Base-by-base conservation (phyloP, 1,140 invertebrate genomes). In the Pseudomyrmex dendroicus region DNA sequence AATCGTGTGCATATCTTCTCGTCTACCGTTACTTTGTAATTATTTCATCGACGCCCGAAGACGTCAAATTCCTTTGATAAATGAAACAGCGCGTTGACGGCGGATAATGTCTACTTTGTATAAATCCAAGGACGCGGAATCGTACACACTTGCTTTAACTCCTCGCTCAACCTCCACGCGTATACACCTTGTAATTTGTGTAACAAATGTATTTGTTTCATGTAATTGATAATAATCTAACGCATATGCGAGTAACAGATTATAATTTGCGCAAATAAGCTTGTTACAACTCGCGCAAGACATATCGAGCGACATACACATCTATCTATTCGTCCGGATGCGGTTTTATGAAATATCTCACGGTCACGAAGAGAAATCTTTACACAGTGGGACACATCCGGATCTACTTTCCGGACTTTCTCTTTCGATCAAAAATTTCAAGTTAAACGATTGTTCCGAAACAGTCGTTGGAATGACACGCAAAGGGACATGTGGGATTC, bases 21-120 rank as follows among this genome's bases (percentile, higher is more conserved):
- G 44, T 57, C 66, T 72, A 80, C 76, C 76, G 76, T 80, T 80
- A 80, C 20, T 54, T 67, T 52, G 46, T 72, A 59, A 80, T 80
- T 72, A 72, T 80, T 80, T 80, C 54, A 59, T 72, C 76, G 48
- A 8, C 50, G 67, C 22, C 4, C 22, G 66, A 46, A 70, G 76
- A 78, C 46, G 54, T 70, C 35, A 50, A 72, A 44, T 50, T 70
- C 22, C 54, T 72, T 50, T 50, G 64, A 80, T 80, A 70, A 35
- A 48, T 66, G 35, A 70, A 72, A 70, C 59, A 78, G n/a, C n/a
- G 54, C 35, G 68, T 67, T 46, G 67, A 48, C 63, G 48, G 44
- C 46, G 15, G 15, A 59, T 59, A 35, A 80, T 59, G 44, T 56
- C n/a, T 25, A 3, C 63, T 46, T 48, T n/a, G 35, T 57, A 9